phyloP scores from a whole-genome alignment of 2,797 vertebrate species.

The Gephyroberyx darwinii region DNA sequence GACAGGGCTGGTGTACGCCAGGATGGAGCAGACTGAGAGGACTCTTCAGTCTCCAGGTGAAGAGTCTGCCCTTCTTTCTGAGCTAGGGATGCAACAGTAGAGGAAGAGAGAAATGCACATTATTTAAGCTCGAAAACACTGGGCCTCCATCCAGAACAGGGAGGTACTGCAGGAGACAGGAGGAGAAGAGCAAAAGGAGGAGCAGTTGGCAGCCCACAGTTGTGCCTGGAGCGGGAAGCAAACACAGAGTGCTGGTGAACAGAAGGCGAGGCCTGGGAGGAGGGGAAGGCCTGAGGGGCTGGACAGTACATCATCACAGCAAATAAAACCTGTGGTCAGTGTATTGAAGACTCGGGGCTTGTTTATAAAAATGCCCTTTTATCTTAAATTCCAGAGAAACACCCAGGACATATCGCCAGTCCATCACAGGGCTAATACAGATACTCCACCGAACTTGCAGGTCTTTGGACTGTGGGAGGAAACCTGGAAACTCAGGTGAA shows the following conservation, averaged over 20 bases:
- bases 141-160: constrained; percentile 69
- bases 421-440: not conserved
- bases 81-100: constrained; percentile 47
- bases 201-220: constrained; percentile 69
- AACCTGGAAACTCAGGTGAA: too few relatives aligned
- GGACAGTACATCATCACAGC: constrained; percentile 56
- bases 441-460: not conserved
- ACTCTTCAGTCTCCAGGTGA: constrained; percentile 76
- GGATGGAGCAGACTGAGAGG: constrained; percentile 64
- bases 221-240: constrained; percentile 69
- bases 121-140: constrained; percentile 74
- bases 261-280: constrained; percentile 76
- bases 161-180: constrained; percentile 63
- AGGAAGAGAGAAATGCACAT: constrained; percentile 65
- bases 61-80: constrained; percentile 63
- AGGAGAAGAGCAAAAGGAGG: constrained; percentile 53
- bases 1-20: constrained; percentile 56
- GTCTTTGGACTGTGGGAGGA: not conserved
- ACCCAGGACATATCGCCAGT: not conserved
- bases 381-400: not conserved
- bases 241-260: constrained; percentile 74
- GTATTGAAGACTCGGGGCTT: constrained; percentile 19
- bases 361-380: constrained; percentile 21
- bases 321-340: constrained; percentile 53
- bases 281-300: constrained; percentile 55